These are phyloP conservation scores for Condylura cristata DNA, from an alignment of 2,113 vertebrate genomes.

Conservation along the genomic window DNA sequence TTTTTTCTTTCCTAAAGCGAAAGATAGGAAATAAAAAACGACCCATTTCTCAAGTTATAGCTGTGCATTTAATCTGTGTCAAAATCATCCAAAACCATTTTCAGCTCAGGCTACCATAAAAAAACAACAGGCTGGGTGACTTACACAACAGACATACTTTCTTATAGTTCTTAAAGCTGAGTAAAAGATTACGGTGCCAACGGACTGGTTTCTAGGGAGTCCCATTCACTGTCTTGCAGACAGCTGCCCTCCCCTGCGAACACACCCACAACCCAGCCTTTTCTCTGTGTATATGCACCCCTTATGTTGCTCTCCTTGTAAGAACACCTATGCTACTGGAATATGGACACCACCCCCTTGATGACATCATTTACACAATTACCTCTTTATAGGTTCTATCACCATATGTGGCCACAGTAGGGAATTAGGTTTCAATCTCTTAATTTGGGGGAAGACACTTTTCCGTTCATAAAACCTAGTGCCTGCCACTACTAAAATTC, in stretches of 20 bases:
- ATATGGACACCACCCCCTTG: not conserved
- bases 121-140: not conserved
- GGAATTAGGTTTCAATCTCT: not conserved
- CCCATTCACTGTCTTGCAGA: not conserved
- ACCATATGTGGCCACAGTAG: not conserved
- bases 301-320: not conserved
- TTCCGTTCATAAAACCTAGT: not conserved
- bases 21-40: not conserved
- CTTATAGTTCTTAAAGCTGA: not conserved
- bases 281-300: not conserved
- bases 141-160: constrained; percentile 9
- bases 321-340: not conserved
- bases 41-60: not conserved
- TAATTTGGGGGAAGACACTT: not conserved
- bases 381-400: not conserved
- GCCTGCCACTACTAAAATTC: not conserved
- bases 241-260: not conserved
- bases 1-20: not conserved
- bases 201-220: not conserved
- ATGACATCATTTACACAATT: not conserved
- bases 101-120: not conserved
- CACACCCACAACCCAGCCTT: not conserved
- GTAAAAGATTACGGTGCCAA: not conserved
- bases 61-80: not conserved
- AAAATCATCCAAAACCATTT: constrained; percentile 8